Conservation (phyloP, 2,888 invertebrate genomes). For the Stegophylla sp. region DNA sequence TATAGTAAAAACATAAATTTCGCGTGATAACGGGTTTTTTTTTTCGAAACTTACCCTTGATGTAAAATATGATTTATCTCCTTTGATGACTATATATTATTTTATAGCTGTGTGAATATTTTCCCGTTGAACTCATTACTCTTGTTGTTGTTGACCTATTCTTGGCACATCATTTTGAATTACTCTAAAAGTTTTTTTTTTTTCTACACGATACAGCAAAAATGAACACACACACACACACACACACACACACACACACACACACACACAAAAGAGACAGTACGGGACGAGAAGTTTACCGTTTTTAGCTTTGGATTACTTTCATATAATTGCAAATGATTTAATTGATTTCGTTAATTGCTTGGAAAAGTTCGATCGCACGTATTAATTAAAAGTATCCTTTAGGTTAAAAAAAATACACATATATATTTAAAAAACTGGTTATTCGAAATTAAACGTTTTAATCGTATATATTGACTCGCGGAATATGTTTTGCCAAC, state of each 20-base stretch:
- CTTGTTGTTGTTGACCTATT: slow-evolving; percentile 51
- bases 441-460: no score
- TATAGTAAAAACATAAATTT: slow-evolving; percentile 40
- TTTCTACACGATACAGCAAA: slow-evolving; percentile 22
- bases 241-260: no score
- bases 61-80: slow-evolving; percentile 46
- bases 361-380: background rate
- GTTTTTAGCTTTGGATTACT: slow-evolving; percentile 27
- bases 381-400: no score
- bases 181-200: slow-evolving; percentile 47
- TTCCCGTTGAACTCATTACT: slow-evolving; percentile 49
- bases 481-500: no score
- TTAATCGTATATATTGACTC: no score
- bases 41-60: slow-evolving; percentile 33
- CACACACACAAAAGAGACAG: no score
- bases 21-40: slow-evolving; percentile 27
- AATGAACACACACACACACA: no score
- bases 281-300: background rate
- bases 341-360: background rate
- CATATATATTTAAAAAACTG: no score
- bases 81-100: slow-evolving; percentile 40
- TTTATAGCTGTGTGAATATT: slow-evolving; percentile 40
- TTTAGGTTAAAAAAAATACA: no score
- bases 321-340: slow-evolving; percentile 6
- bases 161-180: slow-evolving; percentile 55